Percentiles rank a stretch among this genome's conserved stretches.
These are phyloP conservation scores for Leptinotarsa lineolata DNA, from an alignment of 1,140 invertebrate species.

Conservation along the genomic window DNA sequence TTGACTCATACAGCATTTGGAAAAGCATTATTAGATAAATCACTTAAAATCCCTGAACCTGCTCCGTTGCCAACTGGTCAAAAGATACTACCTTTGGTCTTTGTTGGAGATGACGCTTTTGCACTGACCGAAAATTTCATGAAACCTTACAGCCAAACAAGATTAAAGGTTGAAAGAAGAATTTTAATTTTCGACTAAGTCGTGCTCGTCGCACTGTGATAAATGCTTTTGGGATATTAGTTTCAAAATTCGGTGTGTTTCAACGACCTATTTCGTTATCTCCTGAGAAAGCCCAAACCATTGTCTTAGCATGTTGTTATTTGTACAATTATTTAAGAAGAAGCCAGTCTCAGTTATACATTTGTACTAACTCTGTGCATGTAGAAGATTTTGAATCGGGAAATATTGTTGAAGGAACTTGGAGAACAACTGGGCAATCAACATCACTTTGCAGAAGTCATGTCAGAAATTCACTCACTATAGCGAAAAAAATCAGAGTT, in stretches of 20 bases:
- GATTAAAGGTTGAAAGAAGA: slow-evolving; percentile 32
- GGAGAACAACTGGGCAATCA: slow-evolving; percentile 9
- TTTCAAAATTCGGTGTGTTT: slow-evolving; percentile 30
- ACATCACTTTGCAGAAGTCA: slow-evolving; percentile 8
- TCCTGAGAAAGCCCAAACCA: slow-evolving; percentile 19
- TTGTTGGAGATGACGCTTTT: no score
- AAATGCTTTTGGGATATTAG: slow-evolving; percentile 34
- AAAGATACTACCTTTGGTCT: slow-evolving; percentile 55
- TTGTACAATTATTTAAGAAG: no score
- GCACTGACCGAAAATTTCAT: no score
- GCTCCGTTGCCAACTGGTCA: no score
- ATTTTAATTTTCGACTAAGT: slow-evolving; percentile 34
- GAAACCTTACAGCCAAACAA: slow-evolving; percentile 48
- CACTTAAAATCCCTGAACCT: slow-evolving; percentile 25
- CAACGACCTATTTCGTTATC: slow-evolving; percentile 27
- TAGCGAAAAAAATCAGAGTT: slow-evolving; percentile 24
- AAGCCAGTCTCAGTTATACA: neutral
- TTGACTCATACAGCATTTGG: no score
- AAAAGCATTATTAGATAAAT: no score
- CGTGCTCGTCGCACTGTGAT: slow-evolving; percentile 24
- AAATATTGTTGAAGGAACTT: no score
- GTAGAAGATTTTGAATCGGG: neutral
- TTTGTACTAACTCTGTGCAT: neutral
- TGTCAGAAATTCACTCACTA: no score
- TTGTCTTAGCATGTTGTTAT: slow-evolving; percentile 25